Evolutionary conservation across 2,888 invertebrate genomes (phyloP).

Genomic region (Drosophila neotestacea): DNA sequence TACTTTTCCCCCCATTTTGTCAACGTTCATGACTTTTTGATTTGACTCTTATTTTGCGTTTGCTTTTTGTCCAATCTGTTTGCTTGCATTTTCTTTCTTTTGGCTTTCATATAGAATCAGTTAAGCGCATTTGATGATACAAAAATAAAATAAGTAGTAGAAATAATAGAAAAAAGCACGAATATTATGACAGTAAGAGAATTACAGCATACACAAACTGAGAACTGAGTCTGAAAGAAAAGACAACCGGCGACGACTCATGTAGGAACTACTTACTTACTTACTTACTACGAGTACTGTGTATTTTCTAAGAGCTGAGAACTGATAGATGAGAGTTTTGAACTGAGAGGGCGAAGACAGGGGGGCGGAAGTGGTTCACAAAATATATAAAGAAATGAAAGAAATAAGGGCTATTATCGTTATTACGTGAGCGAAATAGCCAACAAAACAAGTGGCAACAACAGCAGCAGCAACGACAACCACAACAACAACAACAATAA

Average conservation of each 20-base stretch:
- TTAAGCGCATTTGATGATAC: slow-evolving; percentile 60
- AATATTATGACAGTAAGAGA: slow-evolving; percentile 53
- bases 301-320: slow-evolving; percentile 15
- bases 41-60: slow-evolving; percentile 14
- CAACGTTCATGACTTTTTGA: slow-evolving; percentile 38
- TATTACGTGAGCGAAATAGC: slow-evolving; percentile 68
- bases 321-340: slow-evolving; percentile 9
- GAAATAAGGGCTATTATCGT: slow-evolving; percentile 68
- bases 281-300: neutral
- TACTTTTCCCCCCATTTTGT: slow-evolving; percentile 22
- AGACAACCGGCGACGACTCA: slow-evolving; percentile 17
- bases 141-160: slow-evolving; percentile 24
- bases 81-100: slow-evolving; percentile 31
- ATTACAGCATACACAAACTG: slow-evolving; percentile 38
- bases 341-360: neutral
- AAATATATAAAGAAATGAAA: slow-evolving; percentile 52
- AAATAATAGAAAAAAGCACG: slow-evolving; percentile 31
- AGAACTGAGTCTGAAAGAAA: slow-evolving; percentile 27
- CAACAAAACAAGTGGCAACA: slow-evolving; percentile 48
- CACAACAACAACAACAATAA: slow-evolving; percentile 32
- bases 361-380: slow-evolving; percentile 29
- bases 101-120: slow-evolving; percentile 42
- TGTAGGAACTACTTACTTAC: slow-evolving; percentile 35
- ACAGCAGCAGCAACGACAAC: slow-evolving; percentile 20
- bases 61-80: slow-evolving; percentile 13